Conservation (phyloP, 2,113 vertebrate genomes). For the Thalassoma bifasciatum region DNA sequence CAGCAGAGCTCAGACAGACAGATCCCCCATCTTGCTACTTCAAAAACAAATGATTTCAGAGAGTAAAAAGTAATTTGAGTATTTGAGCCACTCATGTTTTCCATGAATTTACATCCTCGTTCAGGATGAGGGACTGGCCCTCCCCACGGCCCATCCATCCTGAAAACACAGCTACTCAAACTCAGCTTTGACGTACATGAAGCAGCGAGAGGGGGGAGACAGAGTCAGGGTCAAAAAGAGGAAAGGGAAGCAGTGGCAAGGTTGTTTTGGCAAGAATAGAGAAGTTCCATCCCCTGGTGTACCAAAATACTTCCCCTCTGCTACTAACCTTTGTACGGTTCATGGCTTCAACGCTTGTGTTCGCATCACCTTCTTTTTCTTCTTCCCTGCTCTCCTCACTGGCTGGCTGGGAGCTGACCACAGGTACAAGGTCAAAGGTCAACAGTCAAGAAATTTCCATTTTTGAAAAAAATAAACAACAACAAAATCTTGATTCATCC, state of each 20-base stretch:
- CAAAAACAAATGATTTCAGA: background rate
- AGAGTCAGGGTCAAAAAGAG: conserved; percentile 18
- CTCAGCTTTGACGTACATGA: background rate
- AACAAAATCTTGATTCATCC: background rate
- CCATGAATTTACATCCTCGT: background rate
- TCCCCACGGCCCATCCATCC: background rate
- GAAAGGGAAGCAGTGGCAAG: conserved; percentile 43
- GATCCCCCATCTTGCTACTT: background rate
- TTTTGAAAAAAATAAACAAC: too few species aligned
- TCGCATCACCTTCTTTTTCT: conserved; percentile 47
- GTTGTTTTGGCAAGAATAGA: conserved; percentile 31
- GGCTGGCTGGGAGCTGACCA: conserved; percentile 72
- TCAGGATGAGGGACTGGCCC: background rate
- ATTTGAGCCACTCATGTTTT: background rate
- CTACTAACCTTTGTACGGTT: conserved; percentile 84
- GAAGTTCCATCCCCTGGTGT: conserved; percentile 42
- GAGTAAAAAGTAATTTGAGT: background rate
- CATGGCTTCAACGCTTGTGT: conserved; percentile 61
- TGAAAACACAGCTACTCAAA: conserved; percentile 12
- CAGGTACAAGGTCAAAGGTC: conserved; percentile 58
- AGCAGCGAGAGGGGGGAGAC: background rate
- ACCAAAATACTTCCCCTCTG: conserved; percentile 43
- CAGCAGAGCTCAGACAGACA: conserved; percentile 1
- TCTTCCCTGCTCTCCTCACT: conserved; percentile 31
- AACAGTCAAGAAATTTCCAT: conserved; percentile 22